These are phyloP conservation scores for Microchirus variegatus DNA, from an alignment of 2,797 vertebrate species.

Conservation along the genomic window DNA sequence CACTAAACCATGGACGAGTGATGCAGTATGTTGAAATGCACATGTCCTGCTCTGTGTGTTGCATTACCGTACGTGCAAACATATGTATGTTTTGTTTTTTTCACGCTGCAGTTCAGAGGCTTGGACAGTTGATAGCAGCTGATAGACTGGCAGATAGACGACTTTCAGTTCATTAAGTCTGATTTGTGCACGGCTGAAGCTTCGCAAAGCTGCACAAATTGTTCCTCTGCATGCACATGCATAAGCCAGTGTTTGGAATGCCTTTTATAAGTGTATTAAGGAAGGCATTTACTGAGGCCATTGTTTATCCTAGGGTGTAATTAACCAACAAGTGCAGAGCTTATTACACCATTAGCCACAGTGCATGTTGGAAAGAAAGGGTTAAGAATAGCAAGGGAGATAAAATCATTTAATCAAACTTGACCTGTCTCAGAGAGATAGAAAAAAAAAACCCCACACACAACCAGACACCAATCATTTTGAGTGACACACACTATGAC, in stretches of 20 bases:
- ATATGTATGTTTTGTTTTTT: constrained; percentile 29
- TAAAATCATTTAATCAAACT: constrained; percentile 57
- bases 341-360: constrained; percentile 50
- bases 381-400: constrained; percentile 35
- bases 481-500: constrained; percentile 67
- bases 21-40: constrained; percentile 18
- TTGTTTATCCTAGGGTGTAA: constrained; percentile 66
- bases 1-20: constrained; percentile 7
- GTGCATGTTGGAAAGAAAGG: constrained; percentile 22
- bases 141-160: constrained; percentile 45
- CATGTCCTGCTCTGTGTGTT: constrained; percentile 10
- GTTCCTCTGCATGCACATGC: constrained; percentile 9
- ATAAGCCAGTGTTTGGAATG: constrained; percentile 50
- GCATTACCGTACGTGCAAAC: constrained; percentile 7
- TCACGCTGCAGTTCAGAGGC: constrained; percentile 40
- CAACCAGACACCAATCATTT: constrained; percentile 52
- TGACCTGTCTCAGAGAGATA: constrained; percentile 36
- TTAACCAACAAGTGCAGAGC: constrained; percentile 55
- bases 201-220: constrained; percentile 42
- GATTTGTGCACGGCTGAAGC: constrained; percentile 36
- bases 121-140: constrained; percentile 61
- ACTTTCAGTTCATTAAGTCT: constrained; percentile 63
- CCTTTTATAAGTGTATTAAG: constrained; percentile 38
- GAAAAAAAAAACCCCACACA: constrained; percentile 16
- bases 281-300: constrained; percentile 42